phyloP scores from a whole-genome alignment of 2,113 vertebrate genomes.

The Cyprinodon brontotheroides region DNA sequence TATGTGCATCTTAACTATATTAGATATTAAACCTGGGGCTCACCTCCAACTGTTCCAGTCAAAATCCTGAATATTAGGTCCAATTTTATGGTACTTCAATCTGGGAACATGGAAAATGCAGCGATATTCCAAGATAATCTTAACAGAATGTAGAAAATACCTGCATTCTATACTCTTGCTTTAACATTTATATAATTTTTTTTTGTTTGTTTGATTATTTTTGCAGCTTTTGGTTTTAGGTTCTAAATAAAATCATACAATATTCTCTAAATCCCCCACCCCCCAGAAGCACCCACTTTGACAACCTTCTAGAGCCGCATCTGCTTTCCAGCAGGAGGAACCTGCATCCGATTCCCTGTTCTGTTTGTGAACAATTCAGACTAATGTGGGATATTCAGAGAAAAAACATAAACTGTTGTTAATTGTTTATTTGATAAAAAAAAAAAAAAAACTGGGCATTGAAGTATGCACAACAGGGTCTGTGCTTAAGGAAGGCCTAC shows the following conservation, averaged over 20 bases:
- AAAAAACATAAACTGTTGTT: background rate
- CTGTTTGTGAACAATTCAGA: slow-evolving; percentile 27
- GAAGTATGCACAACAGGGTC: background rate
- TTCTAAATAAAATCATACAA: background rate
- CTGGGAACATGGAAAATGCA: background rate
- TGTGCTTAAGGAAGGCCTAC: background rate
- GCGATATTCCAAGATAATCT: no score
- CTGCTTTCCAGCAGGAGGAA: background rate
- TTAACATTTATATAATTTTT: background rate
- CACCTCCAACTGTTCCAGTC: background rate
- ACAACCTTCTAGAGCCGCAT: background rate
- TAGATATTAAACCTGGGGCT: rapidly evolving
- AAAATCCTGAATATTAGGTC: background rate
- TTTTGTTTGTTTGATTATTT: background rate
- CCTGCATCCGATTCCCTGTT: background rate
- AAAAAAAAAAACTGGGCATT: background rate
- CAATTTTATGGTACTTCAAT: background rate
- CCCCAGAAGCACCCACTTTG: background rate
- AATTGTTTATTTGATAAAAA: background rate
- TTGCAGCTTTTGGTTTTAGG: background rate
- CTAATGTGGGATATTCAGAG: slow-evolving; percentile 1
- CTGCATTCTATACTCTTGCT: background rate
- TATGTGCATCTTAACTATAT: background rate
- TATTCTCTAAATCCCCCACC: no score
- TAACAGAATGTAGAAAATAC: background rate